Base-by-base conservation (phyloP, 2,113 vertebrate species). In the Trichomycterus rosablanca region DNA sequence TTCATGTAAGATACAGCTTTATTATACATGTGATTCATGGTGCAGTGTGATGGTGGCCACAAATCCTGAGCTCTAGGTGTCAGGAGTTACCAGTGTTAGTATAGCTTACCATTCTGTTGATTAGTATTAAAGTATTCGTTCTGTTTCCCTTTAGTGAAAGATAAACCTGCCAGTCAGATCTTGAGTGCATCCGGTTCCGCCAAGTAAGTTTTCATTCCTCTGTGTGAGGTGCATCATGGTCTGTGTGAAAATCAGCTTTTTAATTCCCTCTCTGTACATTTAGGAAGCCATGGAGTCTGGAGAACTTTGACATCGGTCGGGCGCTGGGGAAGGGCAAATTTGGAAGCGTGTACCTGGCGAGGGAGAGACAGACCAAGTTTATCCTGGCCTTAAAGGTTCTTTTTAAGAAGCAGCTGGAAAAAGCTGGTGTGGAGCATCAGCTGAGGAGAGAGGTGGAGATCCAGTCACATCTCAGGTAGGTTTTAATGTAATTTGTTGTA, bases 251-350 rank as follows among this genome's bases (percentile, higher is more conserved):
- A n/a, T n/a, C n/a, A n/a, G 14, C 3, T 10, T 7, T 10, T 7
- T 22, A 4, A 42, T 22, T 24, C 10, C 5, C 3, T 14, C 3
- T 4, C 18, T 37, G 14, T 34, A 7, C n/a, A 58, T 63, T 7
- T 75, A 98, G 94, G 65, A 91, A 87, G 60, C 90, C 88, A 0
- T 99, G 96, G 96, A 87, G 77, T 50, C 82, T 99, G 67, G 94
- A 97, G 49, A 92, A 97, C 18, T 98, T 99, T 82, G 96, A 98
- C 74, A 94, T 98, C 15, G 94, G 93, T 11, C 90, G 91, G 5
- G 93, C 94, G 0, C 77, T 98, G 55, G 96, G 96, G 18, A 99
- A 97, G 76, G 96, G 95, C 11, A 98, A 97, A 72, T 99, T 99
- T 72, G 96, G 96, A 4, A 98, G 95, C 5, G 96, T 98, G n/a